Conservation (phyloP, 2,113 vertebrate genomes). For the Poicephalus gulielmi region DNA sequence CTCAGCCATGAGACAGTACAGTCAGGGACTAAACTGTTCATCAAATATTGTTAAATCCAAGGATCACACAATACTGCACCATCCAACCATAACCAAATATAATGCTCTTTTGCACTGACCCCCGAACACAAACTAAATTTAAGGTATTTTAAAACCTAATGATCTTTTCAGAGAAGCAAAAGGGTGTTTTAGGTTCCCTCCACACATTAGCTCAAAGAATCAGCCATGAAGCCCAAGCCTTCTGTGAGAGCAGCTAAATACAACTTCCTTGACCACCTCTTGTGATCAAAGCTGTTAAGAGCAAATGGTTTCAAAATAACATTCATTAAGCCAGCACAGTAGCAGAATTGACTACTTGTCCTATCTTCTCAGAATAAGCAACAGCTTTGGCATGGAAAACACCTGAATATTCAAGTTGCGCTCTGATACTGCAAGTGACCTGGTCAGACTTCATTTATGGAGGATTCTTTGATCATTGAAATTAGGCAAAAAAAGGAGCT, state of each 20-base stretch:
- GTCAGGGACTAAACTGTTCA: neutral
- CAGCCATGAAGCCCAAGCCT: neutral
- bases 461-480: neutral
- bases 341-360: neutral
- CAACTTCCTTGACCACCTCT: neutral
- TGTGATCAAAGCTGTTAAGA: conserved; percentile 3
- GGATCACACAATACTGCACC: neutral
- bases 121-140: neutral
- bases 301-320: neutral
- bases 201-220: neutral
- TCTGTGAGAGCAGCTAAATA: neutral
- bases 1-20: neutral
- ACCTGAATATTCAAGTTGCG: neutral
- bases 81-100: neutral
- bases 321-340: neutral
- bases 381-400: neutral
- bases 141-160: neutral
- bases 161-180: neutral
- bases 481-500: neutral
- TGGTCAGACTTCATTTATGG: neutral
- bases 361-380: neutral
- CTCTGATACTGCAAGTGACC: neutral
- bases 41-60: neutral
- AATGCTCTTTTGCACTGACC: neutral
- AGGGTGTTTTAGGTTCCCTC: neutral